These are phyloP conservation scores for Synergus laeviventris DNA, from an alignment of 2,888 invertebrate genomes.

Conservation along the genomic window DNA sequence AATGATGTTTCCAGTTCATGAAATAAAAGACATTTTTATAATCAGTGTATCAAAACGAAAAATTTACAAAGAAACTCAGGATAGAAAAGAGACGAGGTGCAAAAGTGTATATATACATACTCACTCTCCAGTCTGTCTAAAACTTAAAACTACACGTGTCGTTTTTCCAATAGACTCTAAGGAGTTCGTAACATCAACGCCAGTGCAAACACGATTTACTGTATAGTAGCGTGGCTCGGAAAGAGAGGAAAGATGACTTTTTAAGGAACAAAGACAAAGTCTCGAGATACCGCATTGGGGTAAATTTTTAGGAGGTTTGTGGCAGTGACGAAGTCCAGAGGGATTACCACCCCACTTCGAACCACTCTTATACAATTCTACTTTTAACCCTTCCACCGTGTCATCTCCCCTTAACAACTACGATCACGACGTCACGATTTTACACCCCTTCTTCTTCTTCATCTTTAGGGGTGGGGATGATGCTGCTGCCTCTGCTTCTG, in stretches of 20 bases:
- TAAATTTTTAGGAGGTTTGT: constrained; percentile 61
- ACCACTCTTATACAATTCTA: constrained; percentile 53
- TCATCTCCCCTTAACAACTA: constrained; percentile 51
- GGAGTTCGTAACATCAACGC: constrained; percentile 35
- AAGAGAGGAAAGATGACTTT: constrained; percentile 49
- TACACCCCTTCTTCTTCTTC: constrained; percentile 56
- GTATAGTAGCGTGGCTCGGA: background rate
- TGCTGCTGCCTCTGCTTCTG: constrained; percentile 43
- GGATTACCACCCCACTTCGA: constrained; percentile 64
- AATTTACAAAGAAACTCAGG: background rate
- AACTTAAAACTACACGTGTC: background rate
- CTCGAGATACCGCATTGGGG: constrained; percentile 65
- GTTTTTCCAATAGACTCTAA: constrained; percentile 16
- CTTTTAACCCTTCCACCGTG: constrained; percentile 59
- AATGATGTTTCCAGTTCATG: no score
- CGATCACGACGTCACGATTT: constrained; percentile 54
- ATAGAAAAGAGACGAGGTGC: background rate
- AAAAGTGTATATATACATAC: background rate
- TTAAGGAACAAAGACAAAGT: constrained; percentile 51
- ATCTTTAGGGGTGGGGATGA: constrained; percentile 55
- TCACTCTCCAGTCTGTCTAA: background rate
- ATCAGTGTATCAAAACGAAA: no score
- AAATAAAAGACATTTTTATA: no score
- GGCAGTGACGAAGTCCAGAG: constrained; percentile 62
- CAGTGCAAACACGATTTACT: constrained; percentile 36